phyloP scores from a whole-genome alignment of 2,888 invertebrate genomes.

The Ceriagrion tenellum region DNA sequence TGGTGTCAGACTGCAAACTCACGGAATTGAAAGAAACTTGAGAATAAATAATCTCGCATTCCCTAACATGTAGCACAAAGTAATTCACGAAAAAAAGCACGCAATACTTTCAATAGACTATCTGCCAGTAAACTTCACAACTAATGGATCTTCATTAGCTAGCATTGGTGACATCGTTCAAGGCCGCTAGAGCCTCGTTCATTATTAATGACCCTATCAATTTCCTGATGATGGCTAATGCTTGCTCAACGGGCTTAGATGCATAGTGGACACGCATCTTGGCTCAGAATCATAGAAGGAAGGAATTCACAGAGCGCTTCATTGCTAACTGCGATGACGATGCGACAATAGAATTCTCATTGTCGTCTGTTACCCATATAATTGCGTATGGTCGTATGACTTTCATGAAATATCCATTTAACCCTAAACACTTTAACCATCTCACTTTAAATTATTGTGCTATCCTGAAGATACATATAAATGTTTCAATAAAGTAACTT shows the following conservation, averaged over 20 bases:
- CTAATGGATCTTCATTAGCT: constrained; percentile 10
- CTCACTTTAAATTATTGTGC: too few relatives aligned
- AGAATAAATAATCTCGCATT: background rate
- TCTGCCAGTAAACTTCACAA: background rate
- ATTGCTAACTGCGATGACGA: too few relatives aligned
- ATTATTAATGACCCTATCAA: background rate
- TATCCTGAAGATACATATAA: too few relatives aligned
- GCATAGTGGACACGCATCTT: background rate
- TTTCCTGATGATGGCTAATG: background rate
- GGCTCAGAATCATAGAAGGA: background rate
- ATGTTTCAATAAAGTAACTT: too few relatives aligned
- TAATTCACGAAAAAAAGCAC: background rate
- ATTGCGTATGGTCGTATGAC: too few relatives aligned
- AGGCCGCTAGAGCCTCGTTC: background rate
- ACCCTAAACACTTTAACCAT: too few relatives aligned
- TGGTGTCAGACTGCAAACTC: background rate
- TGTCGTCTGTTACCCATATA: too few relatives aligned
- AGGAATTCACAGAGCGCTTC: too few relatives aligned
- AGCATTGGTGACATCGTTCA: background rate
- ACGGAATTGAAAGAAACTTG: background rate
- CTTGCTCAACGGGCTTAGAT: background rate
- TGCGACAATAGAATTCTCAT: too few relatives aligned
- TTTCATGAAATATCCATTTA: too few relatives aligned
- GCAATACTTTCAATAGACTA: background rate
- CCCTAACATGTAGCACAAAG: background rate